A percentile compares a stretch with the other conserved stretches of the same genome.
phyloP scores from a whole-genome alignment of 2,888 invertebrate genomes.

The Conistra vaccinii region DNA sequence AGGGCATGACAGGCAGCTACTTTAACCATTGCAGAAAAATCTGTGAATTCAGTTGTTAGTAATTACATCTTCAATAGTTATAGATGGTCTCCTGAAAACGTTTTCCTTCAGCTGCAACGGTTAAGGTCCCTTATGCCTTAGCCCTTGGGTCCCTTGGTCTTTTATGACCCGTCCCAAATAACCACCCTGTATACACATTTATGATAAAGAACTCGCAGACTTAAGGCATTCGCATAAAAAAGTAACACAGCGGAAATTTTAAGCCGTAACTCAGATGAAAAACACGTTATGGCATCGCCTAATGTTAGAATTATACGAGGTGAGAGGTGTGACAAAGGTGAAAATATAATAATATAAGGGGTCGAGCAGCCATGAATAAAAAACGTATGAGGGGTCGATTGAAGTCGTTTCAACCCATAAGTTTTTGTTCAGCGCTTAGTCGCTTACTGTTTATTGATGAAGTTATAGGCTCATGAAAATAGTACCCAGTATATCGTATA shows the following conservation, averaged over 20 bases:
- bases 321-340: conserved; percentile 23
- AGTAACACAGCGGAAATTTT: conserved; percentile 27
- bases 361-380: conserved; percentile 30
- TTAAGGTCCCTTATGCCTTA: too few relatives aligned
- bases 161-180: background rate
- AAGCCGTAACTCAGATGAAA: conserved; percentile 30
- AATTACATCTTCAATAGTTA: background rate
- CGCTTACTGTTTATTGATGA: background rate
- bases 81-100: background rate
- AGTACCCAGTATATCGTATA: background rate
- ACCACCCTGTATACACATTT: background rate
- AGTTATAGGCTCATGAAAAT: background rate
- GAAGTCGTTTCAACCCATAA: background rate
- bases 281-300: background rate
- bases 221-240: conserved; percentile 25
- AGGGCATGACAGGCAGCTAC: background rate
- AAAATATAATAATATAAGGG: conserved; percentile 23
- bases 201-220: background rate
- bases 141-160: too few relatives aligned
- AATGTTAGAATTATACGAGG: conserved; percentile 35
- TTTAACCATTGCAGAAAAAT: background rate
- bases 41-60: background rate
- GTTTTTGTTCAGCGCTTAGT: background rate
- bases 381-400: background rate
- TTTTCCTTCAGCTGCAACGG: background rate